Evolutionary conservation across 2,113 vertebrate species (phyloP), one percentile per base, ranked within the genome.

Genomic region (Colaptes auratus): DNA sequence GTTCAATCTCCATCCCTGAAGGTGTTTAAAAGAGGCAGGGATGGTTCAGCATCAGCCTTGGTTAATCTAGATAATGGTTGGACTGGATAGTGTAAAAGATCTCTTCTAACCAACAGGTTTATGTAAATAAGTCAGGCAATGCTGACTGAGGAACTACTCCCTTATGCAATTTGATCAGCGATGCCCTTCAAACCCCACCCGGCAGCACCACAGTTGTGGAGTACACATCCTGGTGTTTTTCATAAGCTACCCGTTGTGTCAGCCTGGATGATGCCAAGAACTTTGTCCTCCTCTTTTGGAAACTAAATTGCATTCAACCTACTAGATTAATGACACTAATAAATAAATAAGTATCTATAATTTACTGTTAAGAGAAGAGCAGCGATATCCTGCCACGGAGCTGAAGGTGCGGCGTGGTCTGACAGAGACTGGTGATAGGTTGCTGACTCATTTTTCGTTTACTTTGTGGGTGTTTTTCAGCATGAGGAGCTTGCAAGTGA

Each of bases 391-490:
- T 85, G 31, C 66, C 63, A 46, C 14, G 52, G 39, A 95, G 91
- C 84, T 89, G 73, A 84, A 95, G 95, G 94, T 89, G 76, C 44
- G 35, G 88, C 56, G 67, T 75, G 91, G 63, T 72, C 88, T 58
- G 89, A 79, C 86, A 86, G 81, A 93, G 81, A 96, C 35, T 77
- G 60, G 59, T 75, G 50, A 84, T 69, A 55, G 73, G 63, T 69
- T 95, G 91, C 91, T 89, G 96, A 96, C 39, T 96, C 93, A 95
- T 95, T 96, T 96, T 84, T 96, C 90, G 93, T 89, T 69, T 89
- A 73, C 48, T 89, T 84, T 82, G 70, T 76, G 66, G 81, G 18
- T 88, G 30, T n/a, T 94, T 84, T 95, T 88, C 59, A 92, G 89
- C 55, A 33, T 0, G 15, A 93, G 82, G 35, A 92, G 46, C 77